Base-by-base conservation (phyloP, 2,888 invertebrate genomes). In the Hydroisotoma schaefferi region DNA sequence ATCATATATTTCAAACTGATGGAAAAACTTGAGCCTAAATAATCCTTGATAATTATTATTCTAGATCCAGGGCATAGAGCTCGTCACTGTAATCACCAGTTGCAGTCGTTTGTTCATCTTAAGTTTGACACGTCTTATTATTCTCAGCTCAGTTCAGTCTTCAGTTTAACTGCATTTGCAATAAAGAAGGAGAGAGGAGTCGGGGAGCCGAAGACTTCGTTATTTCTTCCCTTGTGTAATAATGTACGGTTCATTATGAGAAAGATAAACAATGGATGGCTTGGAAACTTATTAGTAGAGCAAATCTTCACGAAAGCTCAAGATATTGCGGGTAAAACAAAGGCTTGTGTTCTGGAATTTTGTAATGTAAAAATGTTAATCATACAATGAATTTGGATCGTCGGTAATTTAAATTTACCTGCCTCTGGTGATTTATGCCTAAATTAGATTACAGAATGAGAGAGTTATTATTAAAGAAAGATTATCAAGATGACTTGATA, bases 41-140 rank as follows among this genome's bases (percentile, higher is more conserved):
- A 68, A 68, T 68, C 63, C 62, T 65, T 63, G 62, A 61, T 62
- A 68, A 68, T 65, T 57, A 40, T 40, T 40, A 63, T 62, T 64
- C 55, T 63, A 61, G 69, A 69, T 67, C 65, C 60, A 58, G 69
- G 69, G 69, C 69, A 69, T 56, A 66, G 53, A 61, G 57, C 55
- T 54, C 60, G 49, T 61, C 51, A 54, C 56, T 53, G 54, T 38
- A 48, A 48, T 55, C 51, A 49, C 28, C 49, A 27, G 49, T 40
- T 40, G 15, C 40, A 15, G 40, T 10, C 33, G 8, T 15, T 18
- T 40, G 8, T 40, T 40, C 40, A 40, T 20, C 40, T 10, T n/a
- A n/a, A n/a, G n/a, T n/a, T n/a, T n/a, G n/a, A n/a, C n/a, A n/a
- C n/a, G 8, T 43, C 43, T 43, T 43, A 8, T 22, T 43, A 8